These are phyloP conservation scores for Pogonomyrmex barbatus DNA, from an alignment of 1,140 invertebrate species.

Conservation along the genomic window DNA sequence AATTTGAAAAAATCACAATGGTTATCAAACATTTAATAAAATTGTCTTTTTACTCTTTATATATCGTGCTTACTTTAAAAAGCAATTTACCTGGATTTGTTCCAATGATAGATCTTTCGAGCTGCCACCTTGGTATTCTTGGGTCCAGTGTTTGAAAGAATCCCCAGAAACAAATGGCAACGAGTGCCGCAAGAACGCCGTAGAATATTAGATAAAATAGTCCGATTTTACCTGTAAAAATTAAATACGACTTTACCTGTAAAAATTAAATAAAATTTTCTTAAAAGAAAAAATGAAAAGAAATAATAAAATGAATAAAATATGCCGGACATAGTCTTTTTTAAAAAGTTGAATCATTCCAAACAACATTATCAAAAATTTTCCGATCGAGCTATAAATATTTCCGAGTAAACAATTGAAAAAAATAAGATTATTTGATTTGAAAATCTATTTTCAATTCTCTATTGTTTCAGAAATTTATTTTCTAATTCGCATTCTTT, in stretches of 20 bases:
- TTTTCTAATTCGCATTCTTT: neutral
- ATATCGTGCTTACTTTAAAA: neutral
- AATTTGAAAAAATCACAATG: neutral
- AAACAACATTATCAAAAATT: too few species aligned
- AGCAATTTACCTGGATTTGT: slow-evolving; percentile 92
- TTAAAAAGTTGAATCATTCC: neutral
- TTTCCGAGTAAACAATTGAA: neutral
- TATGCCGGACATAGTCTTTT: too few species aligned
- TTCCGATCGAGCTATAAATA: too few species aligned
- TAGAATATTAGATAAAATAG: slow-evolving; percentile 97
- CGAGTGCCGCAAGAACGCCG: slow-evolving; percentile 93
- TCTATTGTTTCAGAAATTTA: neutral
- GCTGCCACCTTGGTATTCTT: slow-evolving; percentile 93
- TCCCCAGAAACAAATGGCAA: slow-evolving; percentile 95
- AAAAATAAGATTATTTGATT: neutral
- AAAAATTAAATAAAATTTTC: slow-evolving; percentile 69
- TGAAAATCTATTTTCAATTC: neutral
- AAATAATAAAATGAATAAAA: too few species aligned
- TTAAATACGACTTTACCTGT: slow-evolving; percentile 92
- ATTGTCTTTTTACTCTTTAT: neutral
- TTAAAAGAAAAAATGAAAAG: too few species aligned
- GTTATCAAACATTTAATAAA: slow-evolving; percentile 19
- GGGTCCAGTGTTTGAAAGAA: slow-evolving; percentile 96
- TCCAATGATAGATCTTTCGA: slow-evolving; percentile 94
- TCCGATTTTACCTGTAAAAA: slow-evolving; percentile 93